Base-by-base conservation (phyloP, 92 coral and sea anemone genomes). In the Desmophyllum pertusum region DNA sequence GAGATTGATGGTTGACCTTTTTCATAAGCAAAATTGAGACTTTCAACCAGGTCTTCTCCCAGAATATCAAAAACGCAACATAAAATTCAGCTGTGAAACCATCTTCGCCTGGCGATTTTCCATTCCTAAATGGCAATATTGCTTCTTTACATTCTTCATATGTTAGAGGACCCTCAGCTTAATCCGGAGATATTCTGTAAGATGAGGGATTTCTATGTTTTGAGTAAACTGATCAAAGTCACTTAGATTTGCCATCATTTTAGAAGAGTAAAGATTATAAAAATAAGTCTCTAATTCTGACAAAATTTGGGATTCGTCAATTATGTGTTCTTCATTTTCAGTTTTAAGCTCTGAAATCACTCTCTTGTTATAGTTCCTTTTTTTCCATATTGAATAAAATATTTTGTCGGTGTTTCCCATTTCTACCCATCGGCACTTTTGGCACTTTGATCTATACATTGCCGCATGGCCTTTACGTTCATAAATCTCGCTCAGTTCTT, bases 1-100 rank as follows among this genome's bases (percentile, higher is more conserved):
- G 78, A 81, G 75, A 81, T 48, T 55, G 85, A 69, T 15, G 69
- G 18, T 46, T 74, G 27, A 13, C 64, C 63, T 17, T 74, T 74
- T 11, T 74, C 41, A 30, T 74, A 33, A 21, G 43, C 63, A 27
- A 41, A 29, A 27, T 50, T 74, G 9, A 74, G 36, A 5, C 64
- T 30, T 14, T 74, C 78, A 1, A 71, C 51, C 7, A 71, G 7
- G 33, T 41, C 76, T 41, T 10, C 9, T 5, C 55, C 76, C 13
- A 74, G 18, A 9, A 74, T 50, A 29, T 74, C 78, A 29, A 50
- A 74, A 46, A 74, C 27, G 17, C 53, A 10, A 10, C 27, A 19
- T 74, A 74, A 14, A 74, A 74, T 50, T 74, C 63, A 14, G 15
- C 41, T 74, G 63, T 74, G 10, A 48, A 74, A 15, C 64, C 77